Percentiles rank a stretch among this genome's conserved stretches.
phyloP scores from a whole-genome alignment of 2,888 invertebrate species.

The Stenoptilia bipunctidactyla region DNA sequence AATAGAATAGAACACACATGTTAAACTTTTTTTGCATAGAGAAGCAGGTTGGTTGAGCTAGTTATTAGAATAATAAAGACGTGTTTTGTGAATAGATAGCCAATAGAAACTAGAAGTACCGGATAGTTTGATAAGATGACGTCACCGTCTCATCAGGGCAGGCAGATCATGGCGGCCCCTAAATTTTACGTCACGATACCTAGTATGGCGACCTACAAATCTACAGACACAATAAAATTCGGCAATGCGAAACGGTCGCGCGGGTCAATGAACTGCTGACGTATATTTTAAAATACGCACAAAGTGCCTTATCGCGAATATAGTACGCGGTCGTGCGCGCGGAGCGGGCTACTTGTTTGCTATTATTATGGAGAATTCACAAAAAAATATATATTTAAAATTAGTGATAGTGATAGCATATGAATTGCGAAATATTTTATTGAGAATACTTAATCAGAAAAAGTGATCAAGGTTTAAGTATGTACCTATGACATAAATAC shows the following conservation, averaged over 20 bases:
- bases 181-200: slow-evolving; percentile 47
- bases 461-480: too few species aligned
- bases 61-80: slow-evolving; percentile 47
- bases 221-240: slow-evolving; percentile 70
- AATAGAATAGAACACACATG: slow-evolving; percentile 36
- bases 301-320: slow-evolving; percentile 62
- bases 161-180: slow-evolving; percentile 41
- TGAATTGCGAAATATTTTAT: not conserved
- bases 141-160: slow-evolving; percentile 31
- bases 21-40: slow-evolving; percentile 32
- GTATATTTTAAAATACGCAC: slow-evolving; percentile 61
- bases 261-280: slow-evolving; percentile 66
- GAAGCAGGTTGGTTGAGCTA: slow-evolving; percentile 59
- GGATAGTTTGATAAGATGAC: slow-evolving; percentile 53
- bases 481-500: too few species aligned
- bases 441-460: not conserved
- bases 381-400: not conserved
- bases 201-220: slow-evolving; percentile 66
- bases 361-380: not conserved
- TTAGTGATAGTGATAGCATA: not conserved
- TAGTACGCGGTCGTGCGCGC: slow-evolving; percentile 50
- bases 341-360: slow-evolving; percentile 39
- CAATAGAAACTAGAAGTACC: slow-evolving; percentile 57
- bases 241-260: slow-evolving; percentile 48
- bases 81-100: slow-evolving; percentile 46